These are phyloP conservation scores for Perizoma affinitatum DNA, from an alignment of 2,888 invertebrate genomes.

Conservation along the genomic window DNA sequence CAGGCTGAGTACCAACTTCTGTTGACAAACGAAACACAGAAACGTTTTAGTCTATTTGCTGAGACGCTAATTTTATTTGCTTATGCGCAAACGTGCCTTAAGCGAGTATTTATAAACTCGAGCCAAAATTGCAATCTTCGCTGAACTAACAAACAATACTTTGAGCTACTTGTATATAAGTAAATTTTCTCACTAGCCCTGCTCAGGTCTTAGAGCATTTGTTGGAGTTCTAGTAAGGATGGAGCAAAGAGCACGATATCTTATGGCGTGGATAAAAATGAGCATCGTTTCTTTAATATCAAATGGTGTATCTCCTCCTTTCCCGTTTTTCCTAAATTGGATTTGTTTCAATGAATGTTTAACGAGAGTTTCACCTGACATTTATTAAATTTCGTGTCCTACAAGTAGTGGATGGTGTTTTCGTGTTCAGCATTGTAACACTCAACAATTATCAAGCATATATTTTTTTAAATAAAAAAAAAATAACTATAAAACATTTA, in stretches of 20 bases:
- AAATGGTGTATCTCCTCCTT: constrained; percentile 21
- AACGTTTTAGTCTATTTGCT: constrained; percentile 61
- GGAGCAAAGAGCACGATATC: too few species aligned
- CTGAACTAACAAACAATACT: constrained; percentile 39
- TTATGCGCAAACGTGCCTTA: constrained; percentile 52
- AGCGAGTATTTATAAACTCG: constrained; percentile 45
- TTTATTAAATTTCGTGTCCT: constrained; percentile 31
- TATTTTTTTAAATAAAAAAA: too few species aligned
- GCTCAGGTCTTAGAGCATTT: too few species aligned
- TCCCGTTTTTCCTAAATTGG: constrained; percentile 24
- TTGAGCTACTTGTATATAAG: constrained; percentile 25
- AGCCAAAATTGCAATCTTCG: constrained; percentile 41
- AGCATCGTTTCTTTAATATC: constrained; percentile 26
- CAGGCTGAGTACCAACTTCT: constrained; percentile 51
- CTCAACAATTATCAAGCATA: too few species aligned
- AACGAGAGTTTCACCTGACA: constrained; percentile 19
- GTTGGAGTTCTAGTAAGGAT: too few species aligned
- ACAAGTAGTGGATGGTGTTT: constrained; percentile 20
- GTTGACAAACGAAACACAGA: constrained; percentile 64
- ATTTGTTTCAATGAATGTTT: constrained; percentile 26
- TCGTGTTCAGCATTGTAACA: too few species aligned
- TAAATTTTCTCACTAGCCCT: too few species aligned
- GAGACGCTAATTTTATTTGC: constrained; percentile 63
- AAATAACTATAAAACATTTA: too few species aligned
- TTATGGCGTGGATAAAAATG: constrained; percentile 23